phyloP scores from a whole-genome alignment of 2,797 vertebrate species.

The Brachyalestes nurse region DNA sequence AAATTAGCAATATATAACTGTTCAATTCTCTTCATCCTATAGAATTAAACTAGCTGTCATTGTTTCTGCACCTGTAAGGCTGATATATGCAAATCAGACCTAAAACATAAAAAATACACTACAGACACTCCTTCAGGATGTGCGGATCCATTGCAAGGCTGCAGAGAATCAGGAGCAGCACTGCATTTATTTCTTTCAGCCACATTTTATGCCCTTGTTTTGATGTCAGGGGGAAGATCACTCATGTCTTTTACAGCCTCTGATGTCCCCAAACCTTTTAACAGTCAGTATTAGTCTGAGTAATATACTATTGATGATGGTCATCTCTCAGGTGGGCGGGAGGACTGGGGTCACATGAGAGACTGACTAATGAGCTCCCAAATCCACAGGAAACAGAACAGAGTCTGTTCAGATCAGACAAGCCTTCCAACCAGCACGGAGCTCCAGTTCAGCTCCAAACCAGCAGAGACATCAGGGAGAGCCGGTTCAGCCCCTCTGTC shows the following conservation, averaged over 20 bases:
- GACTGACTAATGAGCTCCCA: conserved; percentile 46
- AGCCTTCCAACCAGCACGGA: conserved; percentile 30
- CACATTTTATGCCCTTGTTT: not conserved
- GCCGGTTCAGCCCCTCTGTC: not conserved
- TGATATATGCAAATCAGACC: not conserved
- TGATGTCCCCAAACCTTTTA: no score
- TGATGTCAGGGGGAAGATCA: not conserved
- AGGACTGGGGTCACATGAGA: conserved; percentile 42
- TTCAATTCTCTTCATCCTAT: not conserved
- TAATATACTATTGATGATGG: not conserved
- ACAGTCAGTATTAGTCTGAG: no score
- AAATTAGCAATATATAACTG: no score
- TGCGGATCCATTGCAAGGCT: not conserved
- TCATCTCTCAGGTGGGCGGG: conserved; percentile 49
- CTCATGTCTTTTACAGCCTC: not conserved
- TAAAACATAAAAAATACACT: not conserved
- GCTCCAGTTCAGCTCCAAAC: not conserved
- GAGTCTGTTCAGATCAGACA: conserved; percentile 53
- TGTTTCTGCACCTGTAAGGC: no score
- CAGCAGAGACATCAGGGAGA: not conserved
- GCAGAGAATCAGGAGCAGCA: not conserved
- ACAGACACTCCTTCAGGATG: not conserved
- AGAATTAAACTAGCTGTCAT: not conserved
- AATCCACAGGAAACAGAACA: conserved; percentile 66
- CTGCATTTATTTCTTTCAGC: not conserved